phyloP scores from a whole-genome alignment of 2,888 invertebrate genomes.

The Machimus atricapillus region DNA sequence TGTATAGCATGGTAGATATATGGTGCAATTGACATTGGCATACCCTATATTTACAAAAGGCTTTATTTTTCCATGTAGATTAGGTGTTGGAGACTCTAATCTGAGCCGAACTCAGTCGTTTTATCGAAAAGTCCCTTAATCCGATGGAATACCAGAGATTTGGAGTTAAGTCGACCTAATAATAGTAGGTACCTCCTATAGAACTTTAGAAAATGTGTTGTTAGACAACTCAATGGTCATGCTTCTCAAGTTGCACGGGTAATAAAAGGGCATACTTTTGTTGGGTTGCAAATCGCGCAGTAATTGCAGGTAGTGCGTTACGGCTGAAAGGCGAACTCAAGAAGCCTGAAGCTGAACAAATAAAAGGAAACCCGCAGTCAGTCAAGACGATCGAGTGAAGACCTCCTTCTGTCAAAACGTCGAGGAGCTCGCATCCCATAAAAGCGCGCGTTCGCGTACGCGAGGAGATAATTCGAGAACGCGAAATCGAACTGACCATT shows the following conservation, averaged over 20 bases:
- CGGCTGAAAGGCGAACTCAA: neutral
- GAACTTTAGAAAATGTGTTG: neutral
- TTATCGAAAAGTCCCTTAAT: no score
- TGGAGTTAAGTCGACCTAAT: neutral
- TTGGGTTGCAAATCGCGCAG: neutral
- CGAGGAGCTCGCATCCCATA: neutral
- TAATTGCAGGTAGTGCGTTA: neutral
- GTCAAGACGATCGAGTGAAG: neutral
- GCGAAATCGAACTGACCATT: conserved; percentile 34
- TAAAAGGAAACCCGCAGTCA: neutral
- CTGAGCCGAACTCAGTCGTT: no score
- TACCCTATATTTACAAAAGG: no score
- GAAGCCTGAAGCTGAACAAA: neutral
- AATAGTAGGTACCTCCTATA: neutral
- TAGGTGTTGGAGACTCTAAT: no score
- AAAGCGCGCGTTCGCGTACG: neutral
- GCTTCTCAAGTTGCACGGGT: neutral
- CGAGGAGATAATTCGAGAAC: neutral
- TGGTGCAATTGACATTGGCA: no score
- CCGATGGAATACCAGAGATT: no score
- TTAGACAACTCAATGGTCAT: neutral
- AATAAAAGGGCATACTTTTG: neutral
- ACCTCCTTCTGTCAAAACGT: neutral
- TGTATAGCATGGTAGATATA: no score
- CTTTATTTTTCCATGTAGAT: no score